A percentile compares a stretch with the other conserved stretches of the same genome.
phyloP scores from a whole-genome alignment of 2,113 vertebrate genomes.

The Malurus cyaneus region DNA sequence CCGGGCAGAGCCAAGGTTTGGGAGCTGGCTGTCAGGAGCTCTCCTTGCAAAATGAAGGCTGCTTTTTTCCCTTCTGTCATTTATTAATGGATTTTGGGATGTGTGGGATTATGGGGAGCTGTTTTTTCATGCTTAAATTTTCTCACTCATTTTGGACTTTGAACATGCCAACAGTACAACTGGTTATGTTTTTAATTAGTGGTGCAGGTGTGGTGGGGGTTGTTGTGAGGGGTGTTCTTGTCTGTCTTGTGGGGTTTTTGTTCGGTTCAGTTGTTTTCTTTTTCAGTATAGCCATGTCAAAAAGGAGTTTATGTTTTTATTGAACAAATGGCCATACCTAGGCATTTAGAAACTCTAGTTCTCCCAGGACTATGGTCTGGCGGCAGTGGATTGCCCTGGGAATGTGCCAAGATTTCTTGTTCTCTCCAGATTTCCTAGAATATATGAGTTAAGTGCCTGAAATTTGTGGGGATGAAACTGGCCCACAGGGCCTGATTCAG shows the following conservation, averaged over 20 bases:
- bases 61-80: neutral
- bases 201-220: neutral
- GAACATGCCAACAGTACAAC: neutral
- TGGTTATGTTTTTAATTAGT: neutral
- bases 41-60: neutral
- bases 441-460: neutral
- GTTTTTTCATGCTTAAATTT: neutral
- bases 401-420: neutral
- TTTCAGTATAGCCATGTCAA: neutral
- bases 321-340: neutral
- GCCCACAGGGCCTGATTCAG: neutral
- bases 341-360: neutral
- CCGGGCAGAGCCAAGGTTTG: neutral
- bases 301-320: neutral
- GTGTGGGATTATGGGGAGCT: neutral
- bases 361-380: neutral
- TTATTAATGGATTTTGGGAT: neutral
- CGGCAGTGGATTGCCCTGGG: neutral
- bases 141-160: neutral
- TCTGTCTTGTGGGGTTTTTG: neutral
- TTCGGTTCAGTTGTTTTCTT: neutral
- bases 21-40: neutral
- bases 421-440: neutral
- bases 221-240: neutral
- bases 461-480: neutral